Base-by-base conservation (phyloP, 2,113 vertebrate species). In the Donacobius atricapilla region DNA sequence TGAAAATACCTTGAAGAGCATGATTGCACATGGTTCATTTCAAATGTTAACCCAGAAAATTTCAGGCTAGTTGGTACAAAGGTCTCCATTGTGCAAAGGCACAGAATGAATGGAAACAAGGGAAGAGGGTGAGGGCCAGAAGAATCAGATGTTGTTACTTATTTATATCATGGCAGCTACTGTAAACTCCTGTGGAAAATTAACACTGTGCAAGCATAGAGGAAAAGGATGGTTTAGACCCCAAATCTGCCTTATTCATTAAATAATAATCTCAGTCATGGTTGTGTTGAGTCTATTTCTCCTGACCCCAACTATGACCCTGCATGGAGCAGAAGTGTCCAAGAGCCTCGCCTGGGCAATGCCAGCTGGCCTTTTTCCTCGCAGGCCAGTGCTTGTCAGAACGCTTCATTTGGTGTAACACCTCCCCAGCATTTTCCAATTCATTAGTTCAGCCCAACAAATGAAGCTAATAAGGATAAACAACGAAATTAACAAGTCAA, bases 301-400 rank as follows among this genome's bases (percentile, higher is more conserved):
- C 25, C 51, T 35, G 15, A 45, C 15, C 4, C 3, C 10, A 42
- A 2, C 7, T 1, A 1, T 25, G 14, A 23, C 23, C 39, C 18
- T 2, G 2, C 9, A 30, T 10, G 35, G 33, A 40, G 12, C 37
- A 81, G 35, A 63, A 39, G 7, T 78, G 27, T 45, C 63, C 58
- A 48, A 44, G 35, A 56, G 22, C 16, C 8, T 90, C 23, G 25
- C 42, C 18, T n/a, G 23, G 0, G 9, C 20, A 10, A 28, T 40
- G 22, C 40, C 64, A 73, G 27, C 31, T 91, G 53, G 17, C 37
- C 22, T 57, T 83, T 28, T 39, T 68, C 21, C 35, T 57, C 1
- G 1, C 23, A 82, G 30, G 39, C 11, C 0, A 3, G 8, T 24
- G 42, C 30, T 44, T 40, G 28, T 40, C 48, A 45, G n/a, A 86